phyloP scores from a whole-genome alignment of 2,113 vertebrate species.

The Clarias magur region DNA sequence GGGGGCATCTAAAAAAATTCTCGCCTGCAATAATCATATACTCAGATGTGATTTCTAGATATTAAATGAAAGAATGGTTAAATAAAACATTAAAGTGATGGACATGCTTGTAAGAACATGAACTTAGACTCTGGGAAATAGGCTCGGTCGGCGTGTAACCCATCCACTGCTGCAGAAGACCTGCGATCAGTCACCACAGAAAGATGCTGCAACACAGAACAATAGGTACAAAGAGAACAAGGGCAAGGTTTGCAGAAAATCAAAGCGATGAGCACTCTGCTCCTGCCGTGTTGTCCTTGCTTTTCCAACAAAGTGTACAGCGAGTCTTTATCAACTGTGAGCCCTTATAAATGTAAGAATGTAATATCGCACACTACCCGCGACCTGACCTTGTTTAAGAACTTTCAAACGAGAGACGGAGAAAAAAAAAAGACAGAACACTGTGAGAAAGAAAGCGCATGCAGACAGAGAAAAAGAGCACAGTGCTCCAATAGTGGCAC shows the following conservation, averaged over 20 bases:
- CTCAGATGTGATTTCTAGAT: not conserved
- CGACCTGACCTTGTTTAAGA: constrained; percentile 5
- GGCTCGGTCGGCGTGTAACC: not conserved
- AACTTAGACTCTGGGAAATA: not conserved
- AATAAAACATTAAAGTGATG: not conserved
- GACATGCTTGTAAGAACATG: not conserved
- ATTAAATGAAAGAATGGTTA: not conserved
- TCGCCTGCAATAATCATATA: not conserved
- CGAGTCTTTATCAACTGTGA: not conserved
- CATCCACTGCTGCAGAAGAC: not conserved
- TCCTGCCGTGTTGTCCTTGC: not conserved
- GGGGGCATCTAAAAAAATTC: not conserved
- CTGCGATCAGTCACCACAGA: not conserved
- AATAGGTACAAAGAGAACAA: not conserved
- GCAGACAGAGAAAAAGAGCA: constrained; percentile 23
- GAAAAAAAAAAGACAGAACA: not conserved
- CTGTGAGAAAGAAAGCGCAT: not conserved
- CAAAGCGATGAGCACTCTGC: not conserved
- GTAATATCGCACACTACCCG: not conserved
- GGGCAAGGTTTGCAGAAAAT: not conserved
- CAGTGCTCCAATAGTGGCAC: not conserved
- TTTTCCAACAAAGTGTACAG: constrained; percentile 3
- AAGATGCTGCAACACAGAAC: not conserved
- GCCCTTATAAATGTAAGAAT: constrained; percentile 9
- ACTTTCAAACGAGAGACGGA: not conserved